Evolutionary conservation across 2,113 vertebrate species (phyloP).

Genomic region (Etheostoma spectabile): DNA sequence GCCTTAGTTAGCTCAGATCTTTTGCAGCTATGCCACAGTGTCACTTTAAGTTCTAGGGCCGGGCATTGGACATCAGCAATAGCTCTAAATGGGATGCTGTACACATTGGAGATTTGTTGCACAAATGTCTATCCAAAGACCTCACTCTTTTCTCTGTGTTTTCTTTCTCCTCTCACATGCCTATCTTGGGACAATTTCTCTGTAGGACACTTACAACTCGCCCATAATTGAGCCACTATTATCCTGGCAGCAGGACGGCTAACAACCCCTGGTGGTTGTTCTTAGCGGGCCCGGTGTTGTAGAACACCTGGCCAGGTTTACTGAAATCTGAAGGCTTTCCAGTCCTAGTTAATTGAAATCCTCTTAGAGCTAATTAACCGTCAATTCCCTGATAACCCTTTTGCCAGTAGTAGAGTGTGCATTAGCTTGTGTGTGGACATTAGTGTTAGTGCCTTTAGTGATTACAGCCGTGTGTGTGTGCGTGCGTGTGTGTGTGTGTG

Average conservation of each 20-base stretch:
- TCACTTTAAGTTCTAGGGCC: too few relatives aligned
- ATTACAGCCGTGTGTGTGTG: neutral
- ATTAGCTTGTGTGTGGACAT: neutral
- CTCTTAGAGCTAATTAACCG: neutral
- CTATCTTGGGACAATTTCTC: conserved; percentile 53
- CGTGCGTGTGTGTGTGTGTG: neutral
- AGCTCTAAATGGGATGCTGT: too few relatives aligned
- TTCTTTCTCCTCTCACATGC: conserved; percentile 58
- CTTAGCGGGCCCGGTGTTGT: neutral
- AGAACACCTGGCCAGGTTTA: neutral
- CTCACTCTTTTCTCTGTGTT: conserved; percentile 39
- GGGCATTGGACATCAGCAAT: too few relatives aligned
- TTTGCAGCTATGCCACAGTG: too few relatives aligned
- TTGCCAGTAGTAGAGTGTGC: conserved; percentile 6
- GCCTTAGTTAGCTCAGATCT: too few relatives aligned
- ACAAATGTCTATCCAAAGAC: neutral
- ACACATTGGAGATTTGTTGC: too few relatives aligned
- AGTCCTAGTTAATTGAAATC: conserved; percentile 1
- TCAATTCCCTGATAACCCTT: neutral
- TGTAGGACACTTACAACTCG: conserved; percentile 5
- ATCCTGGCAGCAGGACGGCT: neutral
- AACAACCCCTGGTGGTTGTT: neutral
- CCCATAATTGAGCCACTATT: neutral
- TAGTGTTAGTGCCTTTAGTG: conserved; percentile 7
- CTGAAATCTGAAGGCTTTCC: neutral